phyloP scores from a whole-genome alignment of 2,888 invertebrate genomes.

The Cosmia trapezina region DNA sequence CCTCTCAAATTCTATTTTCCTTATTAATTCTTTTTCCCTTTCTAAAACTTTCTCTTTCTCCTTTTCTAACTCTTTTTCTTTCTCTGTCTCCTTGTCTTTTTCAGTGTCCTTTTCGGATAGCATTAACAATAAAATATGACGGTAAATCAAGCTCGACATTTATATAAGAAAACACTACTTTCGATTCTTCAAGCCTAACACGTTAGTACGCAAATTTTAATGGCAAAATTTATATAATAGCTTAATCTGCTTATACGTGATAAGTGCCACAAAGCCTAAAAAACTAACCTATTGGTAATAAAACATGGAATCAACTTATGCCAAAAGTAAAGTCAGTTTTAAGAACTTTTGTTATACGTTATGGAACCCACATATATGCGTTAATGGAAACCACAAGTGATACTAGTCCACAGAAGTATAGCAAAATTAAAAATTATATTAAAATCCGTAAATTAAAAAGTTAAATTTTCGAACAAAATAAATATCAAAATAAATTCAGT shows the following conservation, averaged over 20 bases:
- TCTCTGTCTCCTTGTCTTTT: constrained; percentile 37
- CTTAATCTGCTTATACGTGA: too few species aligned
- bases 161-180: background rate
- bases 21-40: constrained; percentile 28
- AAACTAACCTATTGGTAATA: background rate
- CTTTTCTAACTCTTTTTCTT: constrained; percentile 26
- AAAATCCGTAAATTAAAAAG: too few species aligned
- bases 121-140: constrained; percentile 48
- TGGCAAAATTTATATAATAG: background rate
- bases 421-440: too few species aligned
- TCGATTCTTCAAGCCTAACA: background rate
- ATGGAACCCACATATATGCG: too few species aligned
- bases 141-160: constrained; percentile 19
- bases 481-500: too few species aligned
- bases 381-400: too few species aligned
- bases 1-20: constrained; percentile 20
- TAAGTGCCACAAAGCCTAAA: background rate
- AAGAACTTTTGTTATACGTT: background rate
- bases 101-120: constrained; percentile 54
- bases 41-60: constrained; percentile 37
- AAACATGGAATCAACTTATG: background rate
- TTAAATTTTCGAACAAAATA: too few species aligned
- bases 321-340: background rate
- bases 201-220: background rate
- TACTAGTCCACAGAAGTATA: too few species aligned